phyloP scores from a whole-genome alignment of 2,888 invertebrate genomes.

The Oscheius onirici region DNA sequence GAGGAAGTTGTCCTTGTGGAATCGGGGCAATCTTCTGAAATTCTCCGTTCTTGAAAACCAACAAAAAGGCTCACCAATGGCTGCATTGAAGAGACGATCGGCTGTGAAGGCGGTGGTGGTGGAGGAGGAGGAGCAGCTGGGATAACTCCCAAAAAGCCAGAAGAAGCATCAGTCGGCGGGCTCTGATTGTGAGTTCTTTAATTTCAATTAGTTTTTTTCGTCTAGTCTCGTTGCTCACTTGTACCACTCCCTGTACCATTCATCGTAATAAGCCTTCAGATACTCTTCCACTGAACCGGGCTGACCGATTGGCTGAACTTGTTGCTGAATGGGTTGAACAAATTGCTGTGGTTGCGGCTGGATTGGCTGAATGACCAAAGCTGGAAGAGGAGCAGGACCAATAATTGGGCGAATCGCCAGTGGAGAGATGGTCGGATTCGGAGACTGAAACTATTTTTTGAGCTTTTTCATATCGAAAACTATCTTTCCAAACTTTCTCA shows the following conservation, averaged over 20 bases:
- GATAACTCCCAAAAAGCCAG: conserved; percentile 19
- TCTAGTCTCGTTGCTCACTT: not conserved
- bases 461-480: not conserved
- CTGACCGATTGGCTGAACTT: not conserved
- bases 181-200: conserved; percentile 19
- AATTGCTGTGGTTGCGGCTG: not conserved
- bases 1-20: not conserved
- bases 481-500: not conserved
- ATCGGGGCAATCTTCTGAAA: not conserved
- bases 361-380: conserved; percentile 3
- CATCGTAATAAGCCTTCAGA: conserved; percentile 20
- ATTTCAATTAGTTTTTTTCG: not conserved
- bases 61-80: no score
- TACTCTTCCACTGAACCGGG: conserved; percentile 9
- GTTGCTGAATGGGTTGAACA: not conserved
- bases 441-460: not conserved
- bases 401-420: not conserved
- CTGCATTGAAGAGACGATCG: no score
- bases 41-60: no score
- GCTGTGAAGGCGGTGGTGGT: not conserved
- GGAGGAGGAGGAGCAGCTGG: conserved; percentile 6
- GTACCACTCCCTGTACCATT: conserved; percentile 28
- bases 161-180: conserved; percentile 1
- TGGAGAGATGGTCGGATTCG: not conserved
- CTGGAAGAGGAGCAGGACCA: not conserved